Base-by-base conservation (phyloP, 2,113 vertebrate species). In the Microcebus jonahi region DNA sequence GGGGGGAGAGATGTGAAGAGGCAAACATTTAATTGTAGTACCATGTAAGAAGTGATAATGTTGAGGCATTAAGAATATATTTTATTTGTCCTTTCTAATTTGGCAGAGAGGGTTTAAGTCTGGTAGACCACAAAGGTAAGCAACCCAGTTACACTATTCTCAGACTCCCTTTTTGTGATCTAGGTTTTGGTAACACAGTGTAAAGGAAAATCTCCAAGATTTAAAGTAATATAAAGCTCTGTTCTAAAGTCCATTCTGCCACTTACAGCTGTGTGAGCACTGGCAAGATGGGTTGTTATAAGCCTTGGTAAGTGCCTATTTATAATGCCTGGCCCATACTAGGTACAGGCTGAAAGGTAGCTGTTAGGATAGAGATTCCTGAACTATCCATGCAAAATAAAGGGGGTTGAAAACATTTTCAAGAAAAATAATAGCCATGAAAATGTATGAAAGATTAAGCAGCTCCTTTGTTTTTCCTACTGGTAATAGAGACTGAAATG, bases 21-120 rank as follows among this genome's bases (percentile, higher is more conserved):
- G 39, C 29, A 97, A 96, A 95, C 18, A 70, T 91, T 50, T 86
- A 88, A 97, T 1, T 67, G 65, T 34, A 90, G 42, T 71, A 71
- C 21, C 34, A 89, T 39, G 34, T 68, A 77, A 76, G n/a, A 94
- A 94, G 63, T 76, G 39, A 23, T 85, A 87, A 73, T 36, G 83
- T 2, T 25, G 25, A 27, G 27, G 80, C 12, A 89, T 83, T 83
- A 80, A 79, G 63, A 73, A 39, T 76, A 8, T 27, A 91, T 85
- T 84, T 88, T 81, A 91, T 79, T 84, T 91, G 67, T 76, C 12
- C 36, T 90, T 93, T 92, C 42, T 95, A 92, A 94, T 94, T 91
- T 97, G 73, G 67, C 18, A 81, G 36, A 91, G 11, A 96, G 61
- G 39, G 48, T 65, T 1, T 67, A 85, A 88, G 42, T 65, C 23